Evolutionary conservation across 2,888 invertebrate species (phyloP).

Genomic region (Sinotaia quadrata): DNA sequence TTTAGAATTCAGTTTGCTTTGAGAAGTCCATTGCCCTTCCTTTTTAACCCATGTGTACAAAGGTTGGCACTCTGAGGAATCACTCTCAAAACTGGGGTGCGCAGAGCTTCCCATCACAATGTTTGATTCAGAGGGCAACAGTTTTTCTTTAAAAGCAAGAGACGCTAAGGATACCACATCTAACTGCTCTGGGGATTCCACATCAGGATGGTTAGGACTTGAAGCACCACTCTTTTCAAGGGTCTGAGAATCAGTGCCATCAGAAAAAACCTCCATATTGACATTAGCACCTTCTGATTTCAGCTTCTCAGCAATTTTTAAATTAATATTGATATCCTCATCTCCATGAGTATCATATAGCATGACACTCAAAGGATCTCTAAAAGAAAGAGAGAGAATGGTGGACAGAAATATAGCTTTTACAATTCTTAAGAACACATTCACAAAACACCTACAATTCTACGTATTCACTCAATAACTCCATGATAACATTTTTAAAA

Average conservation of each 20-base stretch:
- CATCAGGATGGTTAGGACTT: background rate
- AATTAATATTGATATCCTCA: constrained; percentile 57
- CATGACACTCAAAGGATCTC: constrained; percentile 53
- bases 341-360: constrained; percentile 54
- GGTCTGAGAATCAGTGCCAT: background rate
- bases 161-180: background rate
- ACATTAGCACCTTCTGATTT: constrained; percentile 8
- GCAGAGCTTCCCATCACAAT: background rate
- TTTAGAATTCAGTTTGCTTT: background rate
- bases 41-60: too few relatives aligned
- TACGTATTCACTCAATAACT: too few relatives aligned
- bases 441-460: too few relatives aligned
- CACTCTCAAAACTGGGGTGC: background rate
- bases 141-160: background rate
- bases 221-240: background rate
- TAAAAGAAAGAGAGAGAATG: too few relatives aligned
- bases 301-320: constrained; percentile 26
- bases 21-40: background rate
- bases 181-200: background rate
- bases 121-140: background rate
- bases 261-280: constrained; percentile 1
- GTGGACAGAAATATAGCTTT: too few relatives aligned
- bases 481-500: too few relatives aligned
- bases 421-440: too few relatives aligned
- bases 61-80: too few relatives aligned